Base-by-base conservation (phyloP, 2,888 invertebrate species). In the Limnephilus marmoratus region DNA sequence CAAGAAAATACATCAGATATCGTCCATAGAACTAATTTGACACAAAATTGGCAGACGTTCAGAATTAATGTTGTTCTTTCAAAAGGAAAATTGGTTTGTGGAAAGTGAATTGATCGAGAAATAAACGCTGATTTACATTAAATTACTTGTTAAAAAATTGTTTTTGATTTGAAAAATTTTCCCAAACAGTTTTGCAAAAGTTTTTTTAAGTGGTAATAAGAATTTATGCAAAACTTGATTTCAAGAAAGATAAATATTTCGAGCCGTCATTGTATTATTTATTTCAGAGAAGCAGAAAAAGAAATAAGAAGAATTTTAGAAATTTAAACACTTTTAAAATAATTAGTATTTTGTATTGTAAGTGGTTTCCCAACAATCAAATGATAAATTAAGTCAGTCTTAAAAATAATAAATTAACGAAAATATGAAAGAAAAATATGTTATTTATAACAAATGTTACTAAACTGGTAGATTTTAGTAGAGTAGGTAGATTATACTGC, bases 141-240 rank as follows among this genome's bases (percentile, higher is more conserved):
- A 83, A 34, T 92, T 89, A 85, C 91, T 89, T 81, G 45, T 83
- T 91, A 12, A 53, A 53, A n/a, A 82, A 68, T 49, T 31, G 81
- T 90, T 37, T 3, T 83, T 18, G 37, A 24, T 1, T 7, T 37
- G 18, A 31, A 41, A 34, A 82, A 4, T 41, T 41, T 41, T 41
- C 37, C 37, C 37, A 37, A 4, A 37, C 37, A 37, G 4, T 41
- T 41, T 9, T 37, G 37, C 37, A 37, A 81, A 24, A 37, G 53
- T 90, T 88, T 83, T 88, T 15, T 9, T 45, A 13, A n/a, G 41
- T 41, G 49, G 53, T 3, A 24, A 53, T 53, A 7, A 68, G 24
- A 68, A 68, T 18, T 68, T 68, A 68, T 24, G 24, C 0, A 68
- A 18, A 68, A 68, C 1, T 68, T 68, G 68, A 68, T 68, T 68